These are phyloP conservation scores for Crotalus viridis DNA, from an alignment of 2,113 vertebrate genomes.

Conservation along the genomic window DNA sequence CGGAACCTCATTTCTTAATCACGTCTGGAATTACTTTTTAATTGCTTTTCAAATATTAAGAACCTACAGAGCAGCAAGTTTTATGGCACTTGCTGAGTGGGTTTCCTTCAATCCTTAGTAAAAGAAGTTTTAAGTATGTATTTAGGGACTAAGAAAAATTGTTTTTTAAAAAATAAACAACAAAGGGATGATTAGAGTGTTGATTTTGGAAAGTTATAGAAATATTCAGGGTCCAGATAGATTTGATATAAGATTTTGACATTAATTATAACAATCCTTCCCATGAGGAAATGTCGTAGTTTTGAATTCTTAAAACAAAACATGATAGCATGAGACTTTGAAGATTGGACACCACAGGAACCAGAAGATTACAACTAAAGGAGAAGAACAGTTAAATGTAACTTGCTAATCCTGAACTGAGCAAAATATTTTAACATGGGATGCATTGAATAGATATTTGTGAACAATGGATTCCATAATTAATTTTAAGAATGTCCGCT, in stretches of 20 bases:
- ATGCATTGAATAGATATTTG: too few relatives aligned
- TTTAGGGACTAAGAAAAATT: not conserved
- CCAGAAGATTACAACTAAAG: too few relatives aligned
- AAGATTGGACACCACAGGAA: too few relatives aligned
- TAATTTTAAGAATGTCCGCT: too few relatives aligned
- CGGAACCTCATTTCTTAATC: not conserved
- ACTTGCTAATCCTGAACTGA: too few relatives aligned
- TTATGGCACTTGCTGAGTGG: not conserved
- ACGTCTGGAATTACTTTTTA: not conserved
- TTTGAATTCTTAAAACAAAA: too few relatives aligned
- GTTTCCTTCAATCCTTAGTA: not conserved
- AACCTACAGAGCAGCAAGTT: not conserved
- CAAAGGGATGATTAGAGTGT: not conserved
- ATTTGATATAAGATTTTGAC: not conserved
- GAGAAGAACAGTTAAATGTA: too few relatives aligned
- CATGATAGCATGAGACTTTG: too few relatives aligned
- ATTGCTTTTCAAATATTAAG: not conserved
- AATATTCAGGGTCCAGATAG: not conserved
- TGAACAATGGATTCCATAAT: too few relatives aligned
- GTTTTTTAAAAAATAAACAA: not conserved
- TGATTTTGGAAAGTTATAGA: not conserved
- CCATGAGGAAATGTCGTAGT: not conserved
- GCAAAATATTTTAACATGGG: too few relatives aligned
- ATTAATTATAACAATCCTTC: not conserved
- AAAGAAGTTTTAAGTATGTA: not conserved